Evolutionary conservation across 2,113 vertebrate genomes (phyloP), one percentile per base, ranked within the genome.

Genomic region (Xiphophorus couchianus): DNA sequence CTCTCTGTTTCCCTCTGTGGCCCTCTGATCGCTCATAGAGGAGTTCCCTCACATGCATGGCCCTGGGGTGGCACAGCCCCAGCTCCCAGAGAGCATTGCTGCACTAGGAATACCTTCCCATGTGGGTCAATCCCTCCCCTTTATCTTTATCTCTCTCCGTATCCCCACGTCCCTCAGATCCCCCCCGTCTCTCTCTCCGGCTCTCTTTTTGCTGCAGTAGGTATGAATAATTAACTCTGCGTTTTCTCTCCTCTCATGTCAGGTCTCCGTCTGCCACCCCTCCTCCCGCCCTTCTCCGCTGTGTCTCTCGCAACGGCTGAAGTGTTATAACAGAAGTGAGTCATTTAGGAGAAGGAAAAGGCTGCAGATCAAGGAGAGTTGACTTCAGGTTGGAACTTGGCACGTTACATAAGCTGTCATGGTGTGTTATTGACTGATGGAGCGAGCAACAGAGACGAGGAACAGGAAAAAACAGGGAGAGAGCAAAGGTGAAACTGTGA

Each of bases 291-390:
- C 88, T n/a, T 80, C 79, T 83, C 85, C 61, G 51, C 83, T 84
- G 81, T 84, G 86, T 89, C 90, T 91, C 91, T 91, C 90, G 86
- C 88, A 88, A 82, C 66, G 83, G 88, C 86, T 90, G 86, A 91
- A 93, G 89, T 88, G 90, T 88, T 92, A 86, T 88, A 92, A 91
- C 90, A 92, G 89, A 90, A 92, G 90, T 94, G 92, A 94, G 89
- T 94, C 92, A 94, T 93, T 93, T 93, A 92, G 89, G 86, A 84
- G 85, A 84, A 85, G 90, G 78, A 89, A 92, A 89, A 87, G 78
- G 84, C 89, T 85, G 87, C 84, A 37, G 91, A 92, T 93, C 84
- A 88, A 92, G 90, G 84, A 88, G 88, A 89, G 83, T 89, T 81
- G 86, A 92, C 90, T 91, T 90, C 68, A 85, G 91, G 91, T 91